Evolutionary conservation across 2,113 vertebrate species (phyloP), one percentile per base, ranked within the genome.

Genomic region (Cygnus atratus): DNA sequence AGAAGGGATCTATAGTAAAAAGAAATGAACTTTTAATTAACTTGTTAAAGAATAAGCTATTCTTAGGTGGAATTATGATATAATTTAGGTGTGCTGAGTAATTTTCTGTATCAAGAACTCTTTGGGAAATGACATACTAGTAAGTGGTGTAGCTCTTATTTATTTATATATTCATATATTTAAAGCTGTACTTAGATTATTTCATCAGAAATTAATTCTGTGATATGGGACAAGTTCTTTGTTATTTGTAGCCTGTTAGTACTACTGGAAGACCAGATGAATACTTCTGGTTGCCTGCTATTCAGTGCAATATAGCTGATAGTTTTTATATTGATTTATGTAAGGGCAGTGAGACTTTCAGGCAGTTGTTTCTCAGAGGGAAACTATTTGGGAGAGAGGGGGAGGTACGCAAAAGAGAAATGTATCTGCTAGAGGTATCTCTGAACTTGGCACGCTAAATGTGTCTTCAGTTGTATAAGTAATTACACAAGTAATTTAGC

Each of bases 401-500:
- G 24, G 20, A 76, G 41, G 7, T 84, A 31, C 8, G 11, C 73
- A 48, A 78, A 84, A 84, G 46, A 87, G 79, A 76, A 91, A 87
- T 65, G 43, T 73, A 63, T 62, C 44, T 88, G 55, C 26, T 62
- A 75, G 55, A 82, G 78, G 25, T 66, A 48, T 91, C 84, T 84
- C 33, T 91, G 82, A 85, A 72, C 50, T 90, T 90, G 88, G 59
- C 74, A 26, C 9, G 22, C 70, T 91, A 90, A 94, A 86, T 33
- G 46, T 88, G 68, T 88, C 95, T 89, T 89, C n/a, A 37, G 61
- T 92, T 91, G 48, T 93, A 6, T 68, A 93, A 95, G 93, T 94
- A 96, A 95, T 93, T 92, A 93, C 76, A 66, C 43, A 57, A 95
- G 88, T 92, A 95, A 90, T 96, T 95, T 87, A 89, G 57, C 1